Percentiles rank a stretch among this genome's conserved stretches.
Evolutionary conservation across 2,113 vertebrate species (phyloP).

Genomic region (Eulemur rufifrons): DNA sequence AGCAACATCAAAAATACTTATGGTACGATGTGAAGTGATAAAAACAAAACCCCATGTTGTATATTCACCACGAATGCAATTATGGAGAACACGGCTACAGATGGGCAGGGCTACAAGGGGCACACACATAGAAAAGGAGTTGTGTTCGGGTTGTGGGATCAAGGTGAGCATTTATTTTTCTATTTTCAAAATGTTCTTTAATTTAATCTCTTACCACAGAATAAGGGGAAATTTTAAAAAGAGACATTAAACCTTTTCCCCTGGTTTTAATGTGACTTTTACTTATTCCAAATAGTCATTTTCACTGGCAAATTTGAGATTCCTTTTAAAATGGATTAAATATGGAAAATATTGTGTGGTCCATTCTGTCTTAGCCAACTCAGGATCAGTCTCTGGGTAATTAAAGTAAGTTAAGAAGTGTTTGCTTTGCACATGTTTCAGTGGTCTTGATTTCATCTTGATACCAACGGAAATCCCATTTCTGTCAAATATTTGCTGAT

Average conservation of each 20-base stretch:
- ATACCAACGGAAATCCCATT: slow-evolving; percentile 63
- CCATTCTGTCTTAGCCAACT: slow-evolving; percentile 76
- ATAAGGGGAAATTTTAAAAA: neutral
- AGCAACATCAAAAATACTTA: slow-evolving; percentile 31
- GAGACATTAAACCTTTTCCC: slow-evolving; percentile 56
- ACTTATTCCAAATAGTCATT: slow-evolving; percentile 67
- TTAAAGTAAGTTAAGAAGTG: slow-evolving; percentile 70
- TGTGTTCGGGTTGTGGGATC: neutral
- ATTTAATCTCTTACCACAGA: slow-evolving; percentile 34
- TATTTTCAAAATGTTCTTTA: neutral
- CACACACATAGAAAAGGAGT: neutral
- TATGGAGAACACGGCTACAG: neutral
- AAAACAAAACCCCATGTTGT: slow-evolving; percentile 20
- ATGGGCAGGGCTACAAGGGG: neutral
- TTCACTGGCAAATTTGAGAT: slow-evolving; percentile 78
- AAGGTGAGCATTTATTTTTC: neutral
- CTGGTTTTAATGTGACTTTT: slow-evolving; percentile 73
- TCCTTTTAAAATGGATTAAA: slow-evolving; percentile 76
- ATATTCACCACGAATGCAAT: neutral
- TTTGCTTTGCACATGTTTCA: slow-evolving; percentile 61
- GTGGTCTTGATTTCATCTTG: slow-evolving; percentile 45
- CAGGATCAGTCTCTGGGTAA: slow-evolving; percentile 69
- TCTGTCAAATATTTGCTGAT: slow-evolving; percentile 43
- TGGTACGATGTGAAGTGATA: slow-evolving; percentile 1
- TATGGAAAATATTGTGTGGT: slow-evolving; percentile 75